Evolutionary conservation across 1,140 invertebrate species (phyloP), one percentile per base, ranked within the genome.

Genomic region (Elymnias hypermnestra): DNA sequence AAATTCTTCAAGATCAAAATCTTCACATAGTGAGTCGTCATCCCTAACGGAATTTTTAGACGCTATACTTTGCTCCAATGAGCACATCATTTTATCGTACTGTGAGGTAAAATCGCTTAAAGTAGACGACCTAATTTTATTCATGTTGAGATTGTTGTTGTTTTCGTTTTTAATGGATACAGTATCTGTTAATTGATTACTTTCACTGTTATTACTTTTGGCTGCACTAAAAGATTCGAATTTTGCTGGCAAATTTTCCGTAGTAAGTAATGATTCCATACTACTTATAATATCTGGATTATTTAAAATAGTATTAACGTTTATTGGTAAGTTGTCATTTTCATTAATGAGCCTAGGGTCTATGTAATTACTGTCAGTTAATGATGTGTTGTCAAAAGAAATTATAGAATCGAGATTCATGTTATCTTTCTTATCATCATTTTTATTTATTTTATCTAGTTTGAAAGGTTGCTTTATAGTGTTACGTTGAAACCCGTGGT

Each of bases 11-110:
- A 87, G 72, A 69, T 87, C 86, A 50, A 85, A 85, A 43, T 83
- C 79, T 58, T 85, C 84, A 42, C 83, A 86, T 12, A 87, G 57
- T 57, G 86, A 84, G 53, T 86, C 84, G 43, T 87, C 84, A 51
- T 86, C 86, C 58, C 81, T 79, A 26, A 63, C 59, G 3, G 84
- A 86, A 48, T 77, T 70, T 57, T 87, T 82, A 26, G 84, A 87
- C 39, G 70, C 68, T 55, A 87, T 79, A 50, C 82, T 87, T 64
- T 86, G 81, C 61, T 87, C 86, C 63, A 87, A 63, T 15, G 86
- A 87, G 40, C 75, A 72, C 70, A 87, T 86, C 26, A 87, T 75
- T 78, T 82, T 87, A 54, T 86, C 74, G 53, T 87, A 87, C 50
- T 83, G 84, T 17, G 68, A 73, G 58, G 75, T 81, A 35, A 86